Conservation (phyloP, 2,797 vertebrate genomes). For the Semotilus atromaculatus region DNA sequence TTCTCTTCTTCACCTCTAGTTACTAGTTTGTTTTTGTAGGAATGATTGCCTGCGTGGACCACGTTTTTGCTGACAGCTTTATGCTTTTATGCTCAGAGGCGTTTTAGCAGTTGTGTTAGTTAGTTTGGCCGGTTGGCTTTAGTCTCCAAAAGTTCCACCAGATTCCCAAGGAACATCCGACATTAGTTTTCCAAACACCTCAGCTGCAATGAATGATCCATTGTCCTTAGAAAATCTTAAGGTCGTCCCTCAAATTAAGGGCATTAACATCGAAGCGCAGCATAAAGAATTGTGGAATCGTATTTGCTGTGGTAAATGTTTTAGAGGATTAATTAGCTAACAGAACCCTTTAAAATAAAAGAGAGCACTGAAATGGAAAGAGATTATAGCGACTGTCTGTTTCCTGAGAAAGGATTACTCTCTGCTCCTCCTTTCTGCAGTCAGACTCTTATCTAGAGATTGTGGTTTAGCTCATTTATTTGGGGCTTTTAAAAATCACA, state of each 20-base stretch:
- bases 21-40: slow-evolving; percentile 55
- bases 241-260: slow-evolving; percentile 41
- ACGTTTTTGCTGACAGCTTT: slow-evolving; percentile 55
- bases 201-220: slow-evolving; percentile 49
- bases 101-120: slow-evolving; percentile 25
- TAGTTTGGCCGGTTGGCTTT: slow-evolving; percentile 22
- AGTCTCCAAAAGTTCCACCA: slow-evolving; percentile 10
- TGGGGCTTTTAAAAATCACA: slow-evolving; percentile 64
- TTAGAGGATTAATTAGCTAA: slow-evolving; percentile 71
- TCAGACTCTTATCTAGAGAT: slow-evolving; percentile 70
- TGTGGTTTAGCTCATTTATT: slow-evolving; percentile 71
- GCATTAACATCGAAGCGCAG: slow-evolving; percentile 52
- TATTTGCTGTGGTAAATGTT: slow-evolving; percentile 65
- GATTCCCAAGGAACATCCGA: slow-evolving; percentile 28
- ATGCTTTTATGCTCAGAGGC: slow-evolving; percentile 28
- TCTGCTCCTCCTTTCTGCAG: slow-evolving; percentile 60
- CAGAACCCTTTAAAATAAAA: slow-evolving; percentile 64
- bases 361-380: slow-evolving; percentile 67
- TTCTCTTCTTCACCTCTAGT: slow-evolving; percentile 61
- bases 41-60: slow-evolving; percentile 46
- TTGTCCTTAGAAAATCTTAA: slow-evolving; percentile 47
- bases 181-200: slow-evolving; percentile 27
- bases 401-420: slow-evolving; percentile 72
- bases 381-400: slow-evolving; percentile 72
- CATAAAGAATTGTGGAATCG: slow-evolving; percentile 60